Evolutionary conservation across 2,888 invertebrate genomes (phyloP).

Genomic region (Aspidiotus destructor): DNA sequence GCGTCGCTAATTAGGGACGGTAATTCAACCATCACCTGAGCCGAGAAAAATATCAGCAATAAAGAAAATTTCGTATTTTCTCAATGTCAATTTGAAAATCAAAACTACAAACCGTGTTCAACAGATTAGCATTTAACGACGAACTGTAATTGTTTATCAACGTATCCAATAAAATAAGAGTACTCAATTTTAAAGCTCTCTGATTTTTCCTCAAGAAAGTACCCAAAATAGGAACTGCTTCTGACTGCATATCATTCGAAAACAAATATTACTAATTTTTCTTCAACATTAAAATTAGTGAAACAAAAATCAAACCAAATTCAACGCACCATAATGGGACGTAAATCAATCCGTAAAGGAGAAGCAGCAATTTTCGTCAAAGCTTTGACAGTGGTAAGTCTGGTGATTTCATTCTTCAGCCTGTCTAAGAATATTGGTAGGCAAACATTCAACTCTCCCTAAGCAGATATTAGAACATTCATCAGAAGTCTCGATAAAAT

Average conservation of each 20-base stretch:
- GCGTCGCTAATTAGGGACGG: slow-evolving; percentile 84
- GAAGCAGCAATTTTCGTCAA: slow-evolving; percentile 88
- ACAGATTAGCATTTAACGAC: slow-evolving; percentile 57
- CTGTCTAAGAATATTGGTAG: slow-evolving; percentile 92
- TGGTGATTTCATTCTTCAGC: slow-evolving; percentile 91
- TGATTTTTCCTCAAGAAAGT: slow-evolving; percentile 95
- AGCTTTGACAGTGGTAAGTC: slow-evolving; percentile 91
- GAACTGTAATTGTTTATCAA: slow-evolving; percentile 78
- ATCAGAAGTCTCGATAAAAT: neutral
- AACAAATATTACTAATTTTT: too few species aligned
- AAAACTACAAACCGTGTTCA: slow-evolving; percentile 52
- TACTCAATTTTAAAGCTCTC: slow-evolving; percentile 82
- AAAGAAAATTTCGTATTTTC: slow-evolving; percentile 21
- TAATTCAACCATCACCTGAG: slow-evolving; percentile 70
- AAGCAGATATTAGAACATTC: slow-evolving; percentile 38
- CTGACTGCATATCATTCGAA: slow-evolving; percentile 48
- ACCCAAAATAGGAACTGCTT: slow-evolving; percentile 83
- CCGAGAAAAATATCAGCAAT: neutral
- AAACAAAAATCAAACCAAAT: neutral
- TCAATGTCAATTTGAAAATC: slow-evolving; percentile 34
- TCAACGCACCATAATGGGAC: slow-evolving; percentile 60
- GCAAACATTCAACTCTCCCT: slow-evolving; percentile 65
- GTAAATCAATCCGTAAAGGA: slow-evolving; percentile 71
- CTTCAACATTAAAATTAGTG: too few species aligned
- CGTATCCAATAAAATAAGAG: slow-evolving; percentile 79